Evolutionary conservation across 2,888 invertebrate genomes (phyloP).

Genomic region (Athetis lepigone): DNA sequence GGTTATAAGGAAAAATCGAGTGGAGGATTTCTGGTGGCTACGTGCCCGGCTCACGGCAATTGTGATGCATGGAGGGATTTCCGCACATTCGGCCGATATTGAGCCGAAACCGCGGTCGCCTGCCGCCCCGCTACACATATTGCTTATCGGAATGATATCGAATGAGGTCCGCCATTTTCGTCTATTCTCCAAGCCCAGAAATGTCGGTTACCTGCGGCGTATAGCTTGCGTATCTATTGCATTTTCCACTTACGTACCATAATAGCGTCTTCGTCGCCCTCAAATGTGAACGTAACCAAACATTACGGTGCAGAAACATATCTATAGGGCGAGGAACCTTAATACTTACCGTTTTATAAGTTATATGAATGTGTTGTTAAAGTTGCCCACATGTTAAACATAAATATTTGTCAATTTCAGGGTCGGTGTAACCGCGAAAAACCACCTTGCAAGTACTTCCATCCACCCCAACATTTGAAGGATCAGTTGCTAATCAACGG

Average conservation of each 20-base stretch:
- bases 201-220: slow-evolving; percentile 73
- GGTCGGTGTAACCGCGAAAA: slow-evolving; percentile 99
- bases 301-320: slow-evolving; percentile 40
- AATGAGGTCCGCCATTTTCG: slow-evolving; percentile 81
- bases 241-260: slow-evolving; percentile 68
- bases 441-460: slow-evolving; percentile 99
- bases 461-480: slow-evolving; percentile 99
- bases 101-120: slow-evolving; percentile 76
- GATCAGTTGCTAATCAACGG: slow-evolving; percentile 99
- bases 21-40: slow-evolving; percentile 80
- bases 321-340: slow-evolving; percentile 21
- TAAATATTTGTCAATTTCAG: slow-evolving; percentile 90
- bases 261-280: slow-evolving; percentile 43
- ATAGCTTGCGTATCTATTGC: slow-evolving; percentile 73
- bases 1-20: slow-evolving; percentile 84
- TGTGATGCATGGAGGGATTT: slow-evolving; percentile 85
- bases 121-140: slow-evolving; percentile 77
- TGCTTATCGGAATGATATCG: slow-evolving; percentile 85
- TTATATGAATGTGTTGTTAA: slow-evolving; percentile 6
- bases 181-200: slow-evolving; percentile 74
- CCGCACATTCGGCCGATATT: slow-evolving; percentile 81
- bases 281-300: slow-evolving; percentile 41
- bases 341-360: slow-evolving; percentile 8
- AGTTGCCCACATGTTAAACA: slow-evolving; percentile 24
- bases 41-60: slow-evolving; percentile 83